A percentile compares a stretch with the other conserved stretches of the same genome.
These are phyloP conservation scores for Coregonus suidteri DNA, from an alignment of 2,797 vertebrate genomes.

Conservation along the genomic window DNA sequence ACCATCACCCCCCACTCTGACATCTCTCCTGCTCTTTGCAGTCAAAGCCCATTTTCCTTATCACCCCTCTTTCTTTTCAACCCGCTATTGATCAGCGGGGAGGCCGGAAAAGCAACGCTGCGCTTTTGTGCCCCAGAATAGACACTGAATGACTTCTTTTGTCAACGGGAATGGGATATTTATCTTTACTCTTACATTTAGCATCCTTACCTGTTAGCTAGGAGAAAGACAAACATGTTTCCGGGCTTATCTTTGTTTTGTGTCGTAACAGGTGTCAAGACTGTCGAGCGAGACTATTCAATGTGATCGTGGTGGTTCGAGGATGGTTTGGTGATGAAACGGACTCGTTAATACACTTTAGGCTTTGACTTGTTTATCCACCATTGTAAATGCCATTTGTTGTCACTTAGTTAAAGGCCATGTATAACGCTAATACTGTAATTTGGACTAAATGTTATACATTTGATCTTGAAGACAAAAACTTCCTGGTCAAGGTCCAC, in stretches of 20 bases:
- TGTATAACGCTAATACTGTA: not conserved
- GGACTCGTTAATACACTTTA: not conserved
- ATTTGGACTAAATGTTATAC: not conserved
- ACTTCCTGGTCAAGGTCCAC: not conserved
- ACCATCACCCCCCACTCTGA: constrained; percentile 32
- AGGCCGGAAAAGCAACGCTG: constrained; percentile 20
- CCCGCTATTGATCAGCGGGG: constrained; percentile 30
- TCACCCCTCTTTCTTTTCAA: constrained; percentile 43
- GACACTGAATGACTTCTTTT: constrained; percentile 54
- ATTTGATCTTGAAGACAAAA: not conserved
- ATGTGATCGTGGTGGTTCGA: not conserved
- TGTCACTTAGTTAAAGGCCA: not conserved
- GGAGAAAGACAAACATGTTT: constrained; percentile 36
- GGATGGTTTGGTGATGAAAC: not conserved
- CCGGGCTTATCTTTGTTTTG: constrained; percentile 26
- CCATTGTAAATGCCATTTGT: not conserved
- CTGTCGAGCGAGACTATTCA: not conserved
- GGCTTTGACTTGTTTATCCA: not conserved
- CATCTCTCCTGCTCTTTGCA: constrained; percentile 47
- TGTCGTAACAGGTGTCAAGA: constrained; percentile 19
- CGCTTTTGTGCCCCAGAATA: constrained; percentile 27
- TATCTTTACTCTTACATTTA: constrained; percentile 43
- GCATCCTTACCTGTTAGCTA: constrained; percentile 37
- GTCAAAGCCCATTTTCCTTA: not conserved
- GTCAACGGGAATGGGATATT: constrained; percentile 51